Evolutionary conservation across 2,113 vertebrate genomes (phyloP).

Genomic region (Stigmatopora argus): DNA sequence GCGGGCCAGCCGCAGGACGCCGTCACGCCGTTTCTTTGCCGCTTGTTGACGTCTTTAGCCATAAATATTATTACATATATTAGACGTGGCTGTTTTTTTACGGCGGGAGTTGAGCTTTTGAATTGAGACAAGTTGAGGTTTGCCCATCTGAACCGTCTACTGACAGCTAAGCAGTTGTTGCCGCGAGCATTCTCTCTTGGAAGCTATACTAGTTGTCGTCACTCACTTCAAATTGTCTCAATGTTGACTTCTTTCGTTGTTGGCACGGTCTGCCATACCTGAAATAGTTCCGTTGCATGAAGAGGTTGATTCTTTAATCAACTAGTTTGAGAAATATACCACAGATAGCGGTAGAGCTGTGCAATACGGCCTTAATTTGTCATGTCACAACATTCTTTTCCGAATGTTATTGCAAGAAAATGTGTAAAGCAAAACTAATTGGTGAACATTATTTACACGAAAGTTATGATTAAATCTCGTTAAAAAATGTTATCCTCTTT

Average conservation of each 20-base stretch:
- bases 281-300: slow-evolving; percentile 19
- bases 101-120: slow-evolving; percentile 1
- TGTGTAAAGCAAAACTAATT: no score
- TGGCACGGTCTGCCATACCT: slow-evolving; percentile 3
- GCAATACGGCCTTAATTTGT: not conserved
- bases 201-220: no score
- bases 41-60: not conserved
- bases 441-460: no score
- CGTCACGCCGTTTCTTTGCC: not conserved
- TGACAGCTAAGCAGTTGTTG: not conserved
- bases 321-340: not conserved
- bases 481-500: no score
- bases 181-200: not conserved
- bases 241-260: slow-evolving; percentile 8
- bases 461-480: no score
- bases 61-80: not conserved
- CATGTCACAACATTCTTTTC: not conserved
- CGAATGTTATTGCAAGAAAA: no score
- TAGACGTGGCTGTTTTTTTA: not conserved
- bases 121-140: slow-evolving; percentile 24
- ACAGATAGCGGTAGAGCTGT: not conserved
- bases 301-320: not conserved
- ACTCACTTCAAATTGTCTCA: not conserved
- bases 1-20: slow-evolving; percentile 16
- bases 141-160: not conserved